Conservation (phyloP, 2,113 vertebrate species). For the Microtus richardsoni region DNA sequence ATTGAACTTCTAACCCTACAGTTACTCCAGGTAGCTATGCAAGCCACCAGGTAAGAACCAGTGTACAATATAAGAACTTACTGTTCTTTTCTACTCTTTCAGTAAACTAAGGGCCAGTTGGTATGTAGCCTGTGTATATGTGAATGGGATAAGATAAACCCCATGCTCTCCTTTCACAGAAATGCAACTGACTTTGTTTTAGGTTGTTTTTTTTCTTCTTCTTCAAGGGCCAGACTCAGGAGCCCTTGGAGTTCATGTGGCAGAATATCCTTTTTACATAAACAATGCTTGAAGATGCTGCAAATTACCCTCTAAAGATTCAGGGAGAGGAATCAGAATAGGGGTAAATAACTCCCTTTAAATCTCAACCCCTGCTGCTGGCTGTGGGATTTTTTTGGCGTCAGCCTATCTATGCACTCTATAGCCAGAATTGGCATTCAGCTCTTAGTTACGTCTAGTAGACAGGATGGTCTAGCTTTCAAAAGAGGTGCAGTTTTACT, state of each 20-base stretch:
- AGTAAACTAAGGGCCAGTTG: slow-evolving; percentile 79
- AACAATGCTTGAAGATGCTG: slow-evolving; percentile 79
- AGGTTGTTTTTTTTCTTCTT: neutral
- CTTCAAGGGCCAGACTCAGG: slow-evolving; percentile 71
- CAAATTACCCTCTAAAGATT: slow-evolving; percentile 65
- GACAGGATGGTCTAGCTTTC: slow-evolving; percentile 70
- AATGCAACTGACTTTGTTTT: slow-evolving; percentile 59
- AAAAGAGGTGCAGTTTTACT: slow-evolving; percentile 73
- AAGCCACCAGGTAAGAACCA: slow-evolving; percentile 82
- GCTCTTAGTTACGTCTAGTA: slow-evolving; percentile 68
- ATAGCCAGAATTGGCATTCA: slow-evolving; percentile 69
- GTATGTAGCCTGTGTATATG: slow-evolving; percentile 72
- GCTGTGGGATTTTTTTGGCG: slow-evolving; percentile 69
- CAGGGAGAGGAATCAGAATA: slow-evolving; percentile 65
- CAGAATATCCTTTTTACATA: slow-evolving; percentile 67
- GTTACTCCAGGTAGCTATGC: slow-evolving; percentile 85
- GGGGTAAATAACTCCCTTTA: slow-evolving; percentile 55
- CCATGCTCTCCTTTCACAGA: slow-evolving; percentile 82
- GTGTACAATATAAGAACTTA: slow-evolving; percentile 83
- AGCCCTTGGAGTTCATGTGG: slow-evolving; percentile 80
- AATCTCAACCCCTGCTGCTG: slow-evolving; percentile 66
- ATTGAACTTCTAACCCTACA: slow-evolving; percentile 78
- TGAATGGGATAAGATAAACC: slow-evolving; percentile 81
- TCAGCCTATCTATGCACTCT: slow-evolving; percentile 76
- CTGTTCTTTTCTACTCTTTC: slow-evolving; percentile 83